A percentile compares a stretch with the other conserved stretches of the same genome.
Evolutionary conservation across 2,797 vertebrate species (phyloP).

Genomic region (Lacerta agilis): DNA sequence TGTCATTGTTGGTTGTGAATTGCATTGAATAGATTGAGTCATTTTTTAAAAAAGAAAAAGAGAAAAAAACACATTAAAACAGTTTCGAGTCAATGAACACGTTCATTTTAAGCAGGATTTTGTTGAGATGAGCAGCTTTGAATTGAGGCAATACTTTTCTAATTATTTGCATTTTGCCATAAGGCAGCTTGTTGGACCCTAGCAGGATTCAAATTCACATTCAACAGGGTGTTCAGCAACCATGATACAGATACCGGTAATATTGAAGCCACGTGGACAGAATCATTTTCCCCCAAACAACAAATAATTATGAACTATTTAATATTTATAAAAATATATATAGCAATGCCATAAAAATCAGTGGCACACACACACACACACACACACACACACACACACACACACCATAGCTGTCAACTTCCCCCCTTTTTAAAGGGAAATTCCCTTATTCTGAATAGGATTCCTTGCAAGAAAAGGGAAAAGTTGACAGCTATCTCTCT

Average conservation of each 20-base stretch:
- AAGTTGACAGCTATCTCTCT: too few relatives aligned
- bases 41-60: neutral
- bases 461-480: too few relatives aligned
- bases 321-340: too few relatives aligned
- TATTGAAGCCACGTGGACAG: conserved; percentile 59
- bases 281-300: conserved; percentile 55
- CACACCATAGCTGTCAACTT: too few relatives aligned
- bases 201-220: conserved; percentile 65
- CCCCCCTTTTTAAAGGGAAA: too few relatives aligned
- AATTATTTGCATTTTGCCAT: conserved; percentile 66
- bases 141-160: conserved; percentile 55
- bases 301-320: too few relatives aligned
- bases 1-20: conserved; percentile 27
- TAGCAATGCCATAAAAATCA: too few relatives aligned
- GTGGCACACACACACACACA: too few relatives aligned
- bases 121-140: conserved; percentile 61
- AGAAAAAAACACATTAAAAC: conserved; percentile 4
- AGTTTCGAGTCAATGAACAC: conserved; percentile 39
- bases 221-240: conserved; percentile 66
- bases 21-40: conserved; percentile 46
- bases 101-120: conserved; percentile 68
- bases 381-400: too few relatives aligned
- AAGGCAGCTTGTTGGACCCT: conserved; percentile 62
- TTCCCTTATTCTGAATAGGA: too few relatives aligned
- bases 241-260: conserved; percentile 60